Base-by-base conservation (phyloP, 2,888 invertebrate genomes). In the Apamea anceps region DNA sequence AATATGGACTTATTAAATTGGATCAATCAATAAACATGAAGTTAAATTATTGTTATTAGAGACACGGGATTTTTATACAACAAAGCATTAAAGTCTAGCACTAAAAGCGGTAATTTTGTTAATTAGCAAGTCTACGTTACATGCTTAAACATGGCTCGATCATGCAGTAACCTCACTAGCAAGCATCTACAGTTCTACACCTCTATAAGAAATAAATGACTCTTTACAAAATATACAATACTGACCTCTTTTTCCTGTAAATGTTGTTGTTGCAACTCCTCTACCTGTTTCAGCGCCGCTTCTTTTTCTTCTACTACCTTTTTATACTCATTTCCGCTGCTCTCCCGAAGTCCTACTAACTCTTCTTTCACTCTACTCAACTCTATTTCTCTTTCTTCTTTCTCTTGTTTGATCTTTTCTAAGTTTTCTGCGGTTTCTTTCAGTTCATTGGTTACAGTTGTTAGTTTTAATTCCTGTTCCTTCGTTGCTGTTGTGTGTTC, bases 161-260 rank as follows among this genome's bases (percentile, higher is more conserved):
- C 85, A 85, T 87, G 87, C 72, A 74, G 73, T 74, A 67, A 68
- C 79, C 75, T 81, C 45, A 71, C 72, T 78, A 84, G 60, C 71
- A 87, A 85, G 85, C 85, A 54, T 75, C 73, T 83, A 86, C 45
- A 68, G 42, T 51, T 79, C 72, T 84, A 80, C 68, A 75, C 72
- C 66, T 70, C 32, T 75, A 77, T 37, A 75, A 48, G 65, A 68
- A 77, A 72, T 77, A 78, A 42, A 74, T 2, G 0, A 67, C 10
- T 73, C 32, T 75, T 68, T 45, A 72, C 51, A 54, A 81, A 81
- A 82, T 83, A 48, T 37, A 77, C 72, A 75, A 80, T 82, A 94
- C 96, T 93, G 85, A 97, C 97, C 96, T 96, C 94, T 90, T 96
- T 96, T 73, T 97, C 96, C 81, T 94, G 94, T 87, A 92, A 92